Percentiles rank a stretch among this genome's conserved stretches.
phyloP scores from a whole-genome alignment of 2,797 vertebrate genomes.

The Notolepis coatsorum region DNA sequence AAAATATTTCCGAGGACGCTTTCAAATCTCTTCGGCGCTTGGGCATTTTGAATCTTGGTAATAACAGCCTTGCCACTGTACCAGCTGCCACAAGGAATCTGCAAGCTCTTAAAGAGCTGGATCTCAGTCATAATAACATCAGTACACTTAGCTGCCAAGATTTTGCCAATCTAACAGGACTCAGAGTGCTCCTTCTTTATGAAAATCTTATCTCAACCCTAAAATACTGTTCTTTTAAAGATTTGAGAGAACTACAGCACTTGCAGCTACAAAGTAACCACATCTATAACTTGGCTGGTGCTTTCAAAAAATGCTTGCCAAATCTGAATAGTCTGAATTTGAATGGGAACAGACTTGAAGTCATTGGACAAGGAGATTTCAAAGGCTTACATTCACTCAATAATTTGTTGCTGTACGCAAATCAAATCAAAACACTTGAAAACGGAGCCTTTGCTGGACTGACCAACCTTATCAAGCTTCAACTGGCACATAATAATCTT shows the following conservation, averaged over 20 bases:
- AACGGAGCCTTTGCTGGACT: conserved; percentile 52
- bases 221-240: conserved; percentile 51
- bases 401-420: conserved; percentile 58
- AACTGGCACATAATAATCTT: conserved; percentile 57
- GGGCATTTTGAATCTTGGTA: conserved; percentile 45
- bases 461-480: conserved; percentile 41
- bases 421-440: conserved; percentile 48
- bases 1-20: conserved; percentile 23
- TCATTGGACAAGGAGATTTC: conserved; percentile 35
- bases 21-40: conserved; percentile 51
- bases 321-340: conserved; percentile 63
- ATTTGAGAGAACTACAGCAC: conserved; percentile 48
- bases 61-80: conserved; percentile 56
- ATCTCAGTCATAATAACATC: conserved; percentile 73
- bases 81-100: conserved; percentile 56
- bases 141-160: conserved; percentile 42
- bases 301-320: conserved; percentile 55
- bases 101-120: conserved; percentile 53
- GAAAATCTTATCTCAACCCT: conserved; percentile 59
- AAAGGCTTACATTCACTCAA: conserved; percentile 45
- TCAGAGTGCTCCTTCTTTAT: conserved; percentile 58
- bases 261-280: conserved; percentile 60
- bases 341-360: conserved; percentile 50
- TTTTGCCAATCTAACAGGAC: conserved; percentile 61
- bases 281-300: conserved; percentile 35